phyloP scores from a whole-genome alignment of 2,888 invertebrate species.

The Pristionchus maxplancki region DNA sequence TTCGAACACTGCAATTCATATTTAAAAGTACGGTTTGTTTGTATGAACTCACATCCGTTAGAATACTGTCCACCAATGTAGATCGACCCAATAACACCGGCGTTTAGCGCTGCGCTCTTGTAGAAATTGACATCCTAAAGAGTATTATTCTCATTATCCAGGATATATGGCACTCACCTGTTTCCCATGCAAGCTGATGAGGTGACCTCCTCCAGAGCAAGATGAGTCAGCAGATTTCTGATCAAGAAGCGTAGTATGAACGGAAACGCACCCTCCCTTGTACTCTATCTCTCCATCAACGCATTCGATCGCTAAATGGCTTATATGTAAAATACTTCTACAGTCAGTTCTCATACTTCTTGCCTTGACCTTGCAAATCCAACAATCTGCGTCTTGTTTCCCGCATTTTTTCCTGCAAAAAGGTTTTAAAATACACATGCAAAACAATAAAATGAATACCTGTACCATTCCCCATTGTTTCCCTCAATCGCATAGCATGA shows the following conservation, averaged over 20 bases:
- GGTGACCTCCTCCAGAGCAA: conserved; percentile 1
- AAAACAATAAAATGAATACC: no score
- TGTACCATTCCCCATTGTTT: background rate
- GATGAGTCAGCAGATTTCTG: background rate
- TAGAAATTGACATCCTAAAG: background rate
- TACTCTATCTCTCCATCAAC: background rate
- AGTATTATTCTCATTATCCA: no score
- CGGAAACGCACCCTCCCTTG: background rate
- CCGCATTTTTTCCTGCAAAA: background rate
- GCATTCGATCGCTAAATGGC: background rate
- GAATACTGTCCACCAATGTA: background rate
- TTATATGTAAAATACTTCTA: background rate
- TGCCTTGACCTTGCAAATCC: background rate
- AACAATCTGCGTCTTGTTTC: background rate
- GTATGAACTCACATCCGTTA: background rate
- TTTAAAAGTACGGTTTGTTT: background rate
- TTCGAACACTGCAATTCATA: background rate
- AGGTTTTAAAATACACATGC: no score
- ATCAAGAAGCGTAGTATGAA: background rate
- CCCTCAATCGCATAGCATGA: background rate
- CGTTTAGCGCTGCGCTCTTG: background rate
- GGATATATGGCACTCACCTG: background rate
- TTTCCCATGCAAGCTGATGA: background rate
- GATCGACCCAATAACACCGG: background rate
- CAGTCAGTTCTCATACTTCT: background rate